Evolutionary conservation across 1,140 invertebrate genomes (phyloP).

Genomic region (Nautilus pompilius): DNA sequence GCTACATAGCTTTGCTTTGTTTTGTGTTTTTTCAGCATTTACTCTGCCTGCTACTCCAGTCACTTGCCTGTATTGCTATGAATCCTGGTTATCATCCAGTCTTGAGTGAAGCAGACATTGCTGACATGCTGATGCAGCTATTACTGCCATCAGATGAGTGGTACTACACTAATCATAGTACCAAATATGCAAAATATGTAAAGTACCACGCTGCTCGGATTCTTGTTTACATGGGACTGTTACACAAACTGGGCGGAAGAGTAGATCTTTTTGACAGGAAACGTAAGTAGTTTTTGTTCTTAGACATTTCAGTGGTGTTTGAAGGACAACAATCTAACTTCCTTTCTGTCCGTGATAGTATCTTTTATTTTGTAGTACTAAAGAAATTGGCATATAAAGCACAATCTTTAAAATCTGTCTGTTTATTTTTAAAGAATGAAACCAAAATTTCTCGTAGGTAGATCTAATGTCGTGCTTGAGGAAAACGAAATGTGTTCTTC

Average conservation of each 20-base stretch:
- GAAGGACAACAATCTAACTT: not conserved
- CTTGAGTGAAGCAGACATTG: conserved; percentile 64
- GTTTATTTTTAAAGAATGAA: no score
- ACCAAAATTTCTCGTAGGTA: no score
- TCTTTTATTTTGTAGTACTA: no score
- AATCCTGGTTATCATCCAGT: conserved; percentile 61
- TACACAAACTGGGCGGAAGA: conserved; percentile 58
- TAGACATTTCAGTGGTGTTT: not conserved
- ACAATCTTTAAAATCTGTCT: no score
- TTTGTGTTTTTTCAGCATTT: conserved; percentile 61
- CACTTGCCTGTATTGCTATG: conserved; percentile 65
- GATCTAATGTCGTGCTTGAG: no score
- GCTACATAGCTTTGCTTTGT: no score
- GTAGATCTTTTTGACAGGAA: conserved; percentile 60
- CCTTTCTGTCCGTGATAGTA: not conserved
- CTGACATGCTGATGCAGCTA: conserved; percentile 67
- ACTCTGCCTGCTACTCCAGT: conserved; percentile 67
- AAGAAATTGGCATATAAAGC: no score
- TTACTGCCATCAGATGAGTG: conserved; percentile 72
- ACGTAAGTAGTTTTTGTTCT: conserved; percentile 25
- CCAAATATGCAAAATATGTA: conserved; percentile 68
- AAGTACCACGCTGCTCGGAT: conserved; percentile 71
- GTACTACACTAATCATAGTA: conserved; percentile 74
- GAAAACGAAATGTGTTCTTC: no score
- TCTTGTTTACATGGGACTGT: conserved; percentile 64